Base-by-base conservation (phyloP, 2,888 invertebrate species). In the Cantharis rustica region DNA sequence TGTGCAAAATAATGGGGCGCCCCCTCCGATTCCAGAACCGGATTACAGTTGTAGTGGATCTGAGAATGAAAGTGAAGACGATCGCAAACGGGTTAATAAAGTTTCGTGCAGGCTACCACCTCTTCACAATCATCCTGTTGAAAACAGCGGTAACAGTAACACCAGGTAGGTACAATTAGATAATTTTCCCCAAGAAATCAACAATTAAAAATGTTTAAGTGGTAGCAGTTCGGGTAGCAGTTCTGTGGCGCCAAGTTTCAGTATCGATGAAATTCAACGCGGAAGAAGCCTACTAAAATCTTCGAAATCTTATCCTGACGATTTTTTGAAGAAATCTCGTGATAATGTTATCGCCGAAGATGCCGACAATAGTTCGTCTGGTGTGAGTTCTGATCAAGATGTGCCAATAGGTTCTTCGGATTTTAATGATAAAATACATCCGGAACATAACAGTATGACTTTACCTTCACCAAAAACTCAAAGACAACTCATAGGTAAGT, bases 41-140 rank as follows among this genome's bases (percentile, higher is more conserved):
- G 96, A 96, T 88, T 96, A 96, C 89, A 96, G 96, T 87, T 92
- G 96, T 88, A 95, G 95, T 80, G 96, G 95, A 86, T 95, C 95
- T 0, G 96, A 96, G 84, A 94, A 93, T 9, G 90, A 89, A 68
- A 89, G 87, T 68, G 87, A 87, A 68, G 86, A 85, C 11, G 89
- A 89, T 70, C 88, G 90, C 11, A 91, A 90, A 84, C 92, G 90
- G 86, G 90, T 90, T 83, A 91, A 87, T 83, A 89, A 90, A 81
- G 86, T 88, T 5, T 90, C 89, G 0, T 86, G 88, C 1, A 86
- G 90, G 27, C 79, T 88, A 23, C 81, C 83, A 15, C 82, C 84
- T 16, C 88, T 78, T 81, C 89, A 84, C 84, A 84, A 86, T 69
- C 91, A 89, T 80, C 90, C 82, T 68, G 90, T 90, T 0, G 94